Conservation (phyloP, 2,113 vertebrate genomes). For the Ctenomys sociabilis region DNA sequence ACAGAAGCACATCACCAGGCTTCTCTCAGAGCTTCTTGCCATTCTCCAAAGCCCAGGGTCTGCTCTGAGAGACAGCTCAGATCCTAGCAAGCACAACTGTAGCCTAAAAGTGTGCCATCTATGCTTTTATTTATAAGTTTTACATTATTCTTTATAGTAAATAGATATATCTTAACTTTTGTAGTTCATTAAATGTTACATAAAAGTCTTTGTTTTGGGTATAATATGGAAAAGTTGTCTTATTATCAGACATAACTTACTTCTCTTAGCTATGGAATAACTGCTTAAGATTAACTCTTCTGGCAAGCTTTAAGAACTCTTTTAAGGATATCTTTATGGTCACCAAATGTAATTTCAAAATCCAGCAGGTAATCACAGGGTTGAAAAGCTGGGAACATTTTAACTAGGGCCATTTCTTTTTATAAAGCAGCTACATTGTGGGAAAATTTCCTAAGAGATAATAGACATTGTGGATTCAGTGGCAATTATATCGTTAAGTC, state of each 20-base stretch:
- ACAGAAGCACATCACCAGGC: neutral
- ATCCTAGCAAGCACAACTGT: slow-evolving; percentile 10
- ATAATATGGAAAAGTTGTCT: neutral
- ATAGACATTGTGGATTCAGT: slow-evolving; percentile 64
- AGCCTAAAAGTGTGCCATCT: slow-evolving; percentile 19
- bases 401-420: slow-evolving; percentile 74
- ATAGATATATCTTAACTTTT: neutral
- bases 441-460: slow-evolving; percentile 72
- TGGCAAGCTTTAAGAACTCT: neutral
- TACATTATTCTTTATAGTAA: slow-evolving; percentile 1
- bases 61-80: slow-evolving; percentile 3
- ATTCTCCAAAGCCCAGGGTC: neutral
- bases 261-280: slow-evolving; percentile 25
- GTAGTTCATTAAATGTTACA: slow-evolving; percentile 35
- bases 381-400: slow-evolving; percentile 65
- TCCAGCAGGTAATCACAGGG: slow-evolving; percentile 65
- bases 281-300: slow-evolving; percentile 25
- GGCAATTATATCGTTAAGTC: slow-evolving; percentile 64
- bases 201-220: slow-evolving; percentile 8
- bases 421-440: slow-evolving; percentile 74
- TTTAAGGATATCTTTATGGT: slow-evolving; percentile 55
- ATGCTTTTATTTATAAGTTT: slow-evolving; percentile 17
- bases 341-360: slow-evolving; percentile 67
- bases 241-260: neutral
- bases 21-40: neutral